These are phyloP conservation scores for Dynastes grantii DNA, from an alignment of 2,888 invertebrate genomes.

Conservation along the genomic window DNA sequence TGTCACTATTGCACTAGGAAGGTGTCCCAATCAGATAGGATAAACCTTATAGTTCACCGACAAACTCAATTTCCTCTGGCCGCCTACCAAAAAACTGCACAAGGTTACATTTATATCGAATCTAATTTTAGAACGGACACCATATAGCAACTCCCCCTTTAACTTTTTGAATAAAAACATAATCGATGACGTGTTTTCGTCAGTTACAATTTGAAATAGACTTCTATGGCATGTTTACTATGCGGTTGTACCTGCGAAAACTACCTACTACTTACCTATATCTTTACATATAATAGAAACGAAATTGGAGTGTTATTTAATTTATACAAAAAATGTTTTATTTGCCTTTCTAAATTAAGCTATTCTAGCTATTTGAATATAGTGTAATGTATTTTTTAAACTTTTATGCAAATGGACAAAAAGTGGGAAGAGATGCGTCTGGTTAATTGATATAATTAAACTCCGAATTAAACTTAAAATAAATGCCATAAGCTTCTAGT, in stretches of 20 bases:
- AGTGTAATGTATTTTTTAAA: no score
- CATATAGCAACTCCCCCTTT: conserved; percentile 37
- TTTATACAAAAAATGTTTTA: no score
- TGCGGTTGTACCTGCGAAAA: not conserved
- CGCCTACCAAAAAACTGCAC: conserved; percentile 52
- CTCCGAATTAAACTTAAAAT: no score
- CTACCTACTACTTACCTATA: not conserved
- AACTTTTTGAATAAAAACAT: conserved; percentile 33
- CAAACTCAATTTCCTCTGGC: conserved; percentile 51
- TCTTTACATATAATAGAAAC: not conserved
- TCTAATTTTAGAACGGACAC: conserved; percentile 54
- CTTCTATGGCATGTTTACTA: not conserved
- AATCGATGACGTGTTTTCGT: conserved; percentile 39
- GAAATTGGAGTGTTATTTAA: no score
- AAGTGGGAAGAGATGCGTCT: no score
- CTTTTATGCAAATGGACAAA: no score
- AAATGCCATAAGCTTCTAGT: no score
- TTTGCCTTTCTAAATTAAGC: no score
- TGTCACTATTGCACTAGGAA: conserved; percentile 3
- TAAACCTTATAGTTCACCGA: conserved; percentile 5
- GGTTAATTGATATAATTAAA: no score
- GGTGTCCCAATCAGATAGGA: conserved; percentile 9
- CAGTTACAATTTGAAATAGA: conserved; percentile 35
- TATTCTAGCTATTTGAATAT: no score
- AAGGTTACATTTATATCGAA: conserved; percentile 57